A percentile compares a stretch with the other conserved stretches of the same genome.
Evolutionary conservation across 2,113 vertebrate species (phyloP).

Genomic region (Pangasianodon gigas): DNA sequence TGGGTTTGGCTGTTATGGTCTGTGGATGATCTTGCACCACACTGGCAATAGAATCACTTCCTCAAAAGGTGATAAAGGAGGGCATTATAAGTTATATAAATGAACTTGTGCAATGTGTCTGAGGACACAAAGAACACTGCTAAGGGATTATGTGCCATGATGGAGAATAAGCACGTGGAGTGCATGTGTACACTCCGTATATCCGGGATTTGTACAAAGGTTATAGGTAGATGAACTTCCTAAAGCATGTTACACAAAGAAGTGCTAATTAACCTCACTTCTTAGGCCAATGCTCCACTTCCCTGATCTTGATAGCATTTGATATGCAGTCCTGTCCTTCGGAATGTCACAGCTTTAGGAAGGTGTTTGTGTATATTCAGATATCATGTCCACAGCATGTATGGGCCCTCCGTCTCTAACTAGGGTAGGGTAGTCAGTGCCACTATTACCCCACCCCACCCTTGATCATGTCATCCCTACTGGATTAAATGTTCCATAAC

Average conservation of each 20-base stretch:
- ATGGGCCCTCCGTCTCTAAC: neutral
- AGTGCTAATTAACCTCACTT: neutral
- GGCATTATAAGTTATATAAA: neutral
- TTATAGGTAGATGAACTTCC: neutral
- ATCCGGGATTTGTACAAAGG: neutral
- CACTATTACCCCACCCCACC: neutral
- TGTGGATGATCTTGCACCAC: conserved; percentile 11
- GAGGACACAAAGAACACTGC: too few species aligned
- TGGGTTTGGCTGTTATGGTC: conserved; percentile 24
- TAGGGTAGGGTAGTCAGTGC: neutral
- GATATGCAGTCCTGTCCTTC: neutral
- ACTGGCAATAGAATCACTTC: neutral
- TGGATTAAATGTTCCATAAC: neutral
- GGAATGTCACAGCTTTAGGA: neutral
- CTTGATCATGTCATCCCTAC: neutral
- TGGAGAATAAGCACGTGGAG: too few species aligned
- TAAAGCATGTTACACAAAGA: neutral
- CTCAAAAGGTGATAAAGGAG: neutral
- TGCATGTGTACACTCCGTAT: neutral
- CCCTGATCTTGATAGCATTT: neutral
- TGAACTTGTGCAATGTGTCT: neutral
- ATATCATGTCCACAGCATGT: neutral
- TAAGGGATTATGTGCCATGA: neutral
- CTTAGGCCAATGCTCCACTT: neutral
- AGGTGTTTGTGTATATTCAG: neutral